These are phyloP conservation scores for Patagioenas fasciata DNA, from an alignment of 2,113 vertebrate species.

Conservation along the genomic window DNA sequence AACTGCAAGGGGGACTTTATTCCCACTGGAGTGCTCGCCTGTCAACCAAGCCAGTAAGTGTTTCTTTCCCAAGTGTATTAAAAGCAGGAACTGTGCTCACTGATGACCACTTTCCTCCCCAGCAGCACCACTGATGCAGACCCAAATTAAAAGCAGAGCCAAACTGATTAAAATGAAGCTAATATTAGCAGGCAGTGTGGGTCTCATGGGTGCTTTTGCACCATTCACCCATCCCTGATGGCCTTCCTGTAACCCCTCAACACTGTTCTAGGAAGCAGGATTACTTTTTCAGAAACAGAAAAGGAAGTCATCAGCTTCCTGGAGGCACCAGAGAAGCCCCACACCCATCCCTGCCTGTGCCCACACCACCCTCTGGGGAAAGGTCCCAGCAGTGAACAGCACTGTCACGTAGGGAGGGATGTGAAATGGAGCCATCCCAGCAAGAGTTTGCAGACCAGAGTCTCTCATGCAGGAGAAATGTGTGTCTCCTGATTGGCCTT, in stretches of 20 bases:
- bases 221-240: background rate
- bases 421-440: background rate
- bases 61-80: background rate
- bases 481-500: background rate
- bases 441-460: background rate
- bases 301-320: background rate
- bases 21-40: background rate
- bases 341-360: background rate
- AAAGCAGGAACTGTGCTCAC: background rate
- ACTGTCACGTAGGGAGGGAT: accelerated
- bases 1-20: accelerated
- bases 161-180: background rate
- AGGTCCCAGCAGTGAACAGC: background rate
- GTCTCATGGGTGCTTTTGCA: background rate
- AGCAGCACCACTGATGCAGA: background rate
- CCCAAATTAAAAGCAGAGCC: background rate
- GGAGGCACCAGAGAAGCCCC: background rate
- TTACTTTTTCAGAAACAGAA: background rate
- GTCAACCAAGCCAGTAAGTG: background rate
- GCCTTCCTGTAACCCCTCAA: background rate
- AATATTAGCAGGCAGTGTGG: background rate
- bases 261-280: background rate
- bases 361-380: background rate
- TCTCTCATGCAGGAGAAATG: background rate
- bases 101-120: background rate